These are phyloP conservation scores for Meiosimyza decipiens DNA, from an alignment of 2,888 invertebrate species.

Conservation along the genomic window DNA sequence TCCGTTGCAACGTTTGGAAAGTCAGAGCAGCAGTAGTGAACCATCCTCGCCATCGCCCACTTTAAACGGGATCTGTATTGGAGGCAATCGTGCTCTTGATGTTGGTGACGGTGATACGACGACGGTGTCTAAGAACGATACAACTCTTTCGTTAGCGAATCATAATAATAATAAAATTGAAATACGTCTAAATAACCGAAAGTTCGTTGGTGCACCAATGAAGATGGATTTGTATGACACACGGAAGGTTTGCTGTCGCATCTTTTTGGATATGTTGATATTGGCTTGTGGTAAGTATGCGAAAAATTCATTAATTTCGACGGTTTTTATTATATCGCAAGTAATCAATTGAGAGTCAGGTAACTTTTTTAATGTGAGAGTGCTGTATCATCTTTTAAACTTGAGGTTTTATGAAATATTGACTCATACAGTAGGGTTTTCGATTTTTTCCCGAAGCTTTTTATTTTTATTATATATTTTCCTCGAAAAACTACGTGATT, in stretches of 20 bases:
- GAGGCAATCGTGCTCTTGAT: conserved; percentile 1
- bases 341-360: no score
- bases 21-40: conserved; percentile 59
- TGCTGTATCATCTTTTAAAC: background rate
- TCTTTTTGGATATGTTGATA: conserved; percentile 52
- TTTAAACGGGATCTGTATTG: conserved; percentile 42
- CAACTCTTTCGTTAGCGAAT: conserved; percentile 42
- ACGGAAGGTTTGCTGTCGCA: conserved; percentile 52
- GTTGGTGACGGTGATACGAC: conserved; percentile 13
- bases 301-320: no score
- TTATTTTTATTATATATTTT: no score
- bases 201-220: conserved; percentile 30
- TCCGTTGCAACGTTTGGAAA: conserved; percentile 58
- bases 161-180: conserved; percentile 56
- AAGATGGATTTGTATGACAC: conserved; percentile 50
- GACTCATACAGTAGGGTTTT: no score
- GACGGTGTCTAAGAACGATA: conserved; percentile 26
- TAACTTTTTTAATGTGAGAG: no score
- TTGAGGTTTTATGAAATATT: no score
- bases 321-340: no score
- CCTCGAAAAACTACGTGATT: no score
- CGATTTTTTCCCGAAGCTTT: no score
- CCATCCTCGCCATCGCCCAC: conserved; percentile 56
- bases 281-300: conserved; percentile 56
- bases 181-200: conserved; percentile 47